These are phyloP conservation scores for Gallinago media DNA, from an alignment of 2,113 vertebrate genomes.

Conservation along the genomic window DNA sequence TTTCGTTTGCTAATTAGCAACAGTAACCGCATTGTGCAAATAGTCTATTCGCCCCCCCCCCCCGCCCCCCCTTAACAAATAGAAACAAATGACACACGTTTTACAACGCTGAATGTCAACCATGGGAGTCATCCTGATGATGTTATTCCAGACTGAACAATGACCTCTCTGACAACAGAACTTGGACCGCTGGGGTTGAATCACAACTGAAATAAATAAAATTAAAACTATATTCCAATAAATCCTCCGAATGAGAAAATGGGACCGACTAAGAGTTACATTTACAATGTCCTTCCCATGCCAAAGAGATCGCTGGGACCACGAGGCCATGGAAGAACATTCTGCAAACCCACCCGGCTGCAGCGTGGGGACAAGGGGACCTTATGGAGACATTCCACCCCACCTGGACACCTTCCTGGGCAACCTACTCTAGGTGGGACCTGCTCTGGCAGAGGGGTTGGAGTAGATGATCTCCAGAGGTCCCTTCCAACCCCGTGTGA, in stretches of 20 bases:
- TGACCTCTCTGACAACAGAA: neutral
- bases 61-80: neutral
- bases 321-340: neutral
- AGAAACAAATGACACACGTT: neutral
- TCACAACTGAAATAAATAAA: neutral
- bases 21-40: neutral
- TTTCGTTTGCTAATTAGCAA: constrained; percentile 2
- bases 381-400: too few species aligned
- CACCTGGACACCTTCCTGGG: too few species aligned
- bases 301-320: neutral
- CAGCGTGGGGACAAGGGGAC: neutral
- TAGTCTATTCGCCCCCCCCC: neutral
- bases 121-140: neutral
- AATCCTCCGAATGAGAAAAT: neutral
- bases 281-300: neutral
- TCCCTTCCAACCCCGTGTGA: too few species aligned
- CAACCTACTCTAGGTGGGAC: too few species aligned
- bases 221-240: neutral
- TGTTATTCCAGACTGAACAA: neutral
- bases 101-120: neutral
- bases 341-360: neutral
- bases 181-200: neutral
- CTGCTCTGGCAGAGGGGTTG: too few species aligned
- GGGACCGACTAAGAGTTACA: neutral
- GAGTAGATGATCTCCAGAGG: too few species aligned